Conservation (phyloP, 2,797 vertebrate genomes). For the Betta splendens region DNA sequence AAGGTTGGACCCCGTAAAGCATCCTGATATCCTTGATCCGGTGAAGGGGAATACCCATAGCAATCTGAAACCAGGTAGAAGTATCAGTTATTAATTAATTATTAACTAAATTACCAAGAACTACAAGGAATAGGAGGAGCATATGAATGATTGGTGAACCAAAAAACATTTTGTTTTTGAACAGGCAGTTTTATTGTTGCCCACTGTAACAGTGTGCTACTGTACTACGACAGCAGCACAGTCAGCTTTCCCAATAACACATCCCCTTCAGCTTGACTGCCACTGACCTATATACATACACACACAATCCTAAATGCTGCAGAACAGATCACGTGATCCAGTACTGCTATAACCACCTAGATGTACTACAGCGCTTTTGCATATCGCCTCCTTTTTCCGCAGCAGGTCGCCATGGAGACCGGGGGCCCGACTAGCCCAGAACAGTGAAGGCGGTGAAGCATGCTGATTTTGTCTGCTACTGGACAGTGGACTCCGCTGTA, state of each 20-base stretch:
- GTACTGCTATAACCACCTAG: slow-evolving; percentile 17
- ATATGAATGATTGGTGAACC: neutral
- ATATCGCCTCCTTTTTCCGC: slow-evolving; percentile 18
- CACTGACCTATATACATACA: slow-evolving; percentile 69
- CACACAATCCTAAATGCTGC: slow-evolving; percentile 55
- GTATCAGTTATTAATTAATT: too few species aligned
- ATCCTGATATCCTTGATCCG: slow-evolving; percentile 88
- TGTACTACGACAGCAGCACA: slow-evolving; percentile 38
- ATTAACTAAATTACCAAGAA: too few species aligned
- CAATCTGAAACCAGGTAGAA: slow-evolving; percentile 77
- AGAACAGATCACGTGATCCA: slow-evolving; percentile 48
- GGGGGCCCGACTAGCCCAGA: slow-evolving; percentile 24
- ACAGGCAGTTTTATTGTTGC: neutral
- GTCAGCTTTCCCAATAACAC: slow-evolving; percentile 34
- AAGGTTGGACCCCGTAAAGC: slow-evolving; percentile 85
- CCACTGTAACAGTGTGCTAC: too few species aligned
- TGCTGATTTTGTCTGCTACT: slow-evolving; percentile 20
- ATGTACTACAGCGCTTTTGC: slow-evolving; percentile 24
- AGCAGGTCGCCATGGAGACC: slow-evolving; percentile 56
- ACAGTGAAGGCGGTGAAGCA: slow-evolving; percentile 18
- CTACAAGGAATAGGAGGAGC: neutral
- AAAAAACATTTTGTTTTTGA: slow-evolving; percentile 3
- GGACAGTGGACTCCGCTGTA: slow-evolving; percentile 3
- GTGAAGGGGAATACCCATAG: slow-evolving; percentile 96
- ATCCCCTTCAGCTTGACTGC: slow-evolving; percentile 53